These are phyloP conservation scores for Margaritifera margaritifera DNA, from an alignment of 2,888 invertebrate genomes.

Conservation along the genomic window DNA sequence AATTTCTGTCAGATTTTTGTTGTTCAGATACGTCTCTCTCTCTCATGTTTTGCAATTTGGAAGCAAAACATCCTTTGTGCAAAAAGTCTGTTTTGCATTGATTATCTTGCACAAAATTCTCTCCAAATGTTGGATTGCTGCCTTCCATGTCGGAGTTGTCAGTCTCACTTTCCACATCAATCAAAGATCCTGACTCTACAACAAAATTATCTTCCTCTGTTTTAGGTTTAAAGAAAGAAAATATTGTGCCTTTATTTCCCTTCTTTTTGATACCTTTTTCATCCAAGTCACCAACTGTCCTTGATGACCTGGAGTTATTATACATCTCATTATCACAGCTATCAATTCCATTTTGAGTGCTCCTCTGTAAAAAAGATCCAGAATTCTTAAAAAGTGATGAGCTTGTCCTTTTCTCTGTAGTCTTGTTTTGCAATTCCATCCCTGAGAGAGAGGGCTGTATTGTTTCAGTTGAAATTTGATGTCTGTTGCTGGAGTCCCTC, in stretches of 20 bases:
- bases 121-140: no score
- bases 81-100: background rate
- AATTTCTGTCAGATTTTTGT: background rate
- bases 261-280: background rate
- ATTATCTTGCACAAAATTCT: no score
- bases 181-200: background rate
- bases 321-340: background rate
- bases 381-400: background rate
- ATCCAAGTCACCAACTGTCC: background rate
- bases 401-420: background rate
- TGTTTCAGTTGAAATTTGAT: background rate
- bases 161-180: background rate
- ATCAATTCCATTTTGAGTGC: background rate
- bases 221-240: slow-evolving; percentile 7
- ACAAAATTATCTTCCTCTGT: background rate
- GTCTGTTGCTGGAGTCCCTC: background rate
- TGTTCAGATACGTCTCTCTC: no score
- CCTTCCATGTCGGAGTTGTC: no score
- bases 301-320: slow-evolving; percentile 1
- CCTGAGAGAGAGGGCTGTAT: background rate
- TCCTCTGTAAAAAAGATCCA: slow-evolving; percentile 1
- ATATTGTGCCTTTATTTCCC: background rate
- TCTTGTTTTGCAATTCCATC: background rate
- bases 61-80: slow-evolving; percentile 25
- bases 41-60: slow-evolving; percentile 2